These are phyloP conservation scores for Hemichromis elongatus DNA, from an alignment of 2,113 vertebrate genomes.

Conservation along the genomic window DNA sequence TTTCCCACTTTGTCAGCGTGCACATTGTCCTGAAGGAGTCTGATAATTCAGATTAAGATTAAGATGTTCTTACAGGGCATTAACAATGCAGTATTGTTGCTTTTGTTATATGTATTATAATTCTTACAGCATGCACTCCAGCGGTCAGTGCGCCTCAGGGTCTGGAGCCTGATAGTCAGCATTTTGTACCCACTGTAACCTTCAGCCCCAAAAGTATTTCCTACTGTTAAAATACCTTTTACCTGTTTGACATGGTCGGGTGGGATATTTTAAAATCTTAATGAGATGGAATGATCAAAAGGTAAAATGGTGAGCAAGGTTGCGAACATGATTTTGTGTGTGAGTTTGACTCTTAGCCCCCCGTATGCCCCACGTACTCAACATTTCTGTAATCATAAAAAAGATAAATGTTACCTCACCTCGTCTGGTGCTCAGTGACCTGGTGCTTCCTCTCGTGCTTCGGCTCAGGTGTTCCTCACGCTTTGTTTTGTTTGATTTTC, in stretches of 20 bases:
- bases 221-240: neutral
- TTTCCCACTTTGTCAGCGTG: neutral
- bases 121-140: neutral
- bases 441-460: neutral
- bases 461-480: neutral
- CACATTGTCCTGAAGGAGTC: neutral
- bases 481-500: neutral
- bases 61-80: neutral
- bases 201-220: neutral
- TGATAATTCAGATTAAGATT: neutral
- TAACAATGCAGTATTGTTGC: neutral
- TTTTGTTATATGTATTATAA: neutral
- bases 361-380: neutral
- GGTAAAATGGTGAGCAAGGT: neutral
- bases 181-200: neutral
- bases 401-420: neutral
- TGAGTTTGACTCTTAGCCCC: neutral
- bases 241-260: neutral
- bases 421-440: neutral
- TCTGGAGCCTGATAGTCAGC: neutral
- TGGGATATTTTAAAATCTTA: neutral
- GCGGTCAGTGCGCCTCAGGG: neutral
- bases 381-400: neutral
- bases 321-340: neutral
- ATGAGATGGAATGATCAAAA: neutral